Percentiles rank a stretch among this genome's conserved stretches.
Evolutionary conservation across 2,113 vertebrate genomes (phyloP).

Genomic region (Hyla sarda): DNA sequence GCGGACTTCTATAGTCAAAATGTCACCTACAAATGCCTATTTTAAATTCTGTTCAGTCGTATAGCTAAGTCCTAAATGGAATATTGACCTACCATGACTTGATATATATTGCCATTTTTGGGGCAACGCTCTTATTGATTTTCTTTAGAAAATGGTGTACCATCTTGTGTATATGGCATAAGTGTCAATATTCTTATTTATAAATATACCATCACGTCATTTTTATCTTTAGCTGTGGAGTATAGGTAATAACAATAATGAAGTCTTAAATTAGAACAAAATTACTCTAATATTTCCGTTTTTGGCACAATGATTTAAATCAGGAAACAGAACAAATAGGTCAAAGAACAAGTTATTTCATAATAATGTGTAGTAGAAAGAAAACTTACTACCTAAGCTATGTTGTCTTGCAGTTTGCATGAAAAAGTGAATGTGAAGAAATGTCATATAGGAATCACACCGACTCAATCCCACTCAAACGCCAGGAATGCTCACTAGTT

Average conservation of each 20-base stretch:
- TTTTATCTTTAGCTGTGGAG: neutral
- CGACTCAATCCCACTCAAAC: conserved; percentile 34
- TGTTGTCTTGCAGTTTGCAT: neutral
- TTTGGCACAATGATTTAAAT: neutral
- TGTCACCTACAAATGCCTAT: too few relatives aligned
- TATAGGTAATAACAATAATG: neutral
- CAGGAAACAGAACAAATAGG: neutral
- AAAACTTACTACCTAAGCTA: neutral
- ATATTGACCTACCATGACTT: too few relatives aligned
- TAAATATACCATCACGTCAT: too few relatives aligned
- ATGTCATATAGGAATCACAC: conserved; percentile 24
- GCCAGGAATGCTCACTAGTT: conserved; percentile 38
- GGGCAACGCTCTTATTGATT: too few relatives aligned
- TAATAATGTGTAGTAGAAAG: neutral
- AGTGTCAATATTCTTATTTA: neutral
- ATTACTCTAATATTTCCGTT: neutral
- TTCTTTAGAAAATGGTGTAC: too few relatives aligned
- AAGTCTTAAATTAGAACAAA: neutral
- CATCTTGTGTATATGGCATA: neutral
- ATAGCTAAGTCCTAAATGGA: too few relatives aligned
- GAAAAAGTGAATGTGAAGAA: neutral
- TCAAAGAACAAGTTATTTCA: neutral
- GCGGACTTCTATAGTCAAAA: too few relatives aligned
- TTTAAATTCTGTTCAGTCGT: too few relatives aligned
- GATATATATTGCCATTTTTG: too few relatives aligned